Evolutionary conservation across 64 coral and sea anemone species (phyloP), one percentile per base, ranked within the genome.

Genomic region (Dendrophyllia cribrosa): DNA sequence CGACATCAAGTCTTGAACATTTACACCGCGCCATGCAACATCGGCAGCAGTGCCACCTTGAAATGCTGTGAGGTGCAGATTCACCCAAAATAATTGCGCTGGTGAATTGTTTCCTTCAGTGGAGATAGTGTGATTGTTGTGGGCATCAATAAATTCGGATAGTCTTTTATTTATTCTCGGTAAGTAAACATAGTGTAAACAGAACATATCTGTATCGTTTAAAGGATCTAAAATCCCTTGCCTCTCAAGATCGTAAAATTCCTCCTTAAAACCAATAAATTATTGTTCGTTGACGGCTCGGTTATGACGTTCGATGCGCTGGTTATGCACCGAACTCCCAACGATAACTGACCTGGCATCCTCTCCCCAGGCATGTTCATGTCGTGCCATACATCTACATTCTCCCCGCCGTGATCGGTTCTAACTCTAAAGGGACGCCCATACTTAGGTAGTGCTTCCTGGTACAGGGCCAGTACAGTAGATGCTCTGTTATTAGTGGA

Each of bases 271-370:
- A 68, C 49, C 14, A 9, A n/a, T n/a, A 19, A 86, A 51, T 65
- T 25, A 22, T 24, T 86, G 82, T 64, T 86, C 63, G 66, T 86
- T 86, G 16, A 62, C 58, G 46, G 12, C 59, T 46, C 82, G 64
- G 58, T 86, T 86, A 56, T 83, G 79, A 34, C 79, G 59, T 65
- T 83, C 79, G 25, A 83, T 24, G 17, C 63, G 11, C 47, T 86
- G 82, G 82, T 86, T 86, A 46, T 86, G 82, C 12, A 86, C 82
- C 4, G 82, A 86, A 86, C 82, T 85, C n/a, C n/a, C n/a, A n/a
- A n/a, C n/a, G n/a, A n/a, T n/a, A n/a, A n/a, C n/a, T n/a, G n/a
- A n/a, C n/a, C 59, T 85, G 11, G 81, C 58, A 19, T 85, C 81
- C 19, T 85, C 81, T 47, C 81, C 81, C 81, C 81, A 62, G 16